Conservation (phyloP, 2,888 invertebrate genomes). For the Subacronicta megacephala region DNA sequence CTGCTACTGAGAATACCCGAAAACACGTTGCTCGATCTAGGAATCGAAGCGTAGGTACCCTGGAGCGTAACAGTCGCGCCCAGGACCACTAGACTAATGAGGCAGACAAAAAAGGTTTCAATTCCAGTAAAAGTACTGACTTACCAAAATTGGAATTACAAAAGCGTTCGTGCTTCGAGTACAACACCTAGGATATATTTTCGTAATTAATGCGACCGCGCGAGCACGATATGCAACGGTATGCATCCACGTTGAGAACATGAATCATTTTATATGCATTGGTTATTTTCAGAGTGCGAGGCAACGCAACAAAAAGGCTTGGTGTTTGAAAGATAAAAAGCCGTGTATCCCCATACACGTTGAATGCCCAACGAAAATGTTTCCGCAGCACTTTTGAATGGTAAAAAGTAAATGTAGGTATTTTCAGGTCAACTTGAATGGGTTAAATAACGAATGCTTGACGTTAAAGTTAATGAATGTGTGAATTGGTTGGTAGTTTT, state of each 20-base stretch:
- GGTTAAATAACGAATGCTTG: conserved; percentile 43
- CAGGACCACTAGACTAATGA: no score
- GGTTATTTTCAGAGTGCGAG: conserved; percentile 70
- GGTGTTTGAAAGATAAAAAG: conserved; percentile 64
- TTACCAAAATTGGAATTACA: conserved; percentile 36
- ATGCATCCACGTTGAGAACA: conserved; percentile 67
- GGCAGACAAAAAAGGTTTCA: no score
- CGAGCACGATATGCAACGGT: conserved; percentile 64
- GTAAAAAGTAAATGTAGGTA: conserved; percentile 47
- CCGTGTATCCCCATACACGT: conserved; percentile 47
- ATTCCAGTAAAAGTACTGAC: neutral
- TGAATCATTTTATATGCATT: conserved; percentile 84
- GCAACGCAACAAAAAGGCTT: conserved; percentile 61
- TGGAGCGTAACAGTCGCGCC: no score
- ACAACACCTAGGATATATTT: conserved; percentile 61
- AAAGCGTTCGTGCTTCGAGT: conserved; percentile 40
- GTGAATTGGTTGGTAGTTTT: conserved; percentile 31
- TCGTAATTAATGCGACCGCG: conserved; percentile 76
- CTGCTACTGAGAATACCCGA: no score
- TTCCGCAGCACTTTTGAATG: conserved; percentile 53
- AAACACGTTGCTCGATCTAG: no score
- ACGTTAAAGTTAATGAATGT: conserved; percentile 31
- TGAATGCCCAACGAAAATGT: conserved; percentile 58
- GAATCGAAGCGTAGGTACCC: no score
- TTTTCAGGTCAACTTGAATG: conserved; percentile 54